phyloP scores from a whole-genome alignment of 2,113 vertebrate genomes.

The Prinia subflava region DNA sequence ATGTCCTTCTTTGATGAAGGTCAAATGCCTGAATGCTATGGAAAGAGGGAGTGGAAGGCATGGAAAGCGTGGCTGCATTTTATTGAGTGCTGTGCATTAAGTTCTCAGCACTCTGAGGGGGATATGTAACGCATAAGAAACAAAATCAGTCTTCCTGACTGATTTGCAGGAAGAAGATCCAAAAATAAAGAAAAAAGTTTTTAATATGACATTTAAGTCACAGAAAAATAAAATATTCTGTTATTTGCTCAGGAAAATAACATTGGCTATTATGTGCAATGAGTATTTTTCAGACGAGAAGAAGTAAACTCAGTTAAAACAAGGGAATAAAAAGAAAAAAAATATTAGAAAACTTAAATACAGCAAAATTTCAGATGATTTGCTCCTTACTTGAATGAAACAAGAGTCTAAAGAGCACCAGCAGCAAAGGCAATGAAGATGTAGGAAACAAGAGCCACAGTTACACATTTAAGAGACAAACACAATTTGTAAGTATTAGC shows the following conservation, averaged over 20 bases:
- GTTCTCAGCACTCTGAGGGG: background rate
- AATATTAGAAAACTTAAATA: slow-evolving; percentile 26
- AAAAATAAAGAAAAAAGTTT: background rate
- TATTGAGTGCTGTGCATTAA: background rate
- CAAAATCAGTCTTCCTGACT: background rate
- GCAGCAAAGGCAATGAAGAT: background rate
- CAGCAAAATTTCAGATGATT: background rate
- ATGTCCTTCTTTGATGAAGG: slow-evolving; percentile 19
- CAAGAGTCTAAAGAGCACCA: background rate
- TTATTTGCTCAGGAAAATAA: slow-evolving; percentile 12
- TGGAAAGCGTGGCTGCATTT: background rate
- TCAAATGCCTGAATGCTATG: slow-evolving; percentile 34
- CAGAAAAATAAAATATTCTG: background rate
- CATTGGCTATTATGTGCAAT: background rate
- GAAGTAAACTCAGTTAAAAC: slow-evolving; percentile 33
- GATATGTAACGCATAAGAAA: background rate
- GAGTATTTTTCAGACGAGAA: slow-evolving; percentile 5
- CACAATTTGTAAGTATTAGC: slow-evolving; percentile 25
- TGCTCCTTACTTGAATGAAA: background rate
- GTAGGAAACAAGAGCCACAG: background rate
- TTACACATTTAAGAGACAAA: background rate
- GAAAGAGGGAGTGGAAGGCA: background rate
- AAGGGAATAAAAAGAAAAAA: slow-evolving; percentile 47
- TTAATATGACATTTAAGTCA: background rate
- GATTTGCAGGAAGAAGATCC: background rate